phyloP scores from a whole-genome alignment of 2,797 vertebrate species.

The Sciurus carolinensis region DNA sequence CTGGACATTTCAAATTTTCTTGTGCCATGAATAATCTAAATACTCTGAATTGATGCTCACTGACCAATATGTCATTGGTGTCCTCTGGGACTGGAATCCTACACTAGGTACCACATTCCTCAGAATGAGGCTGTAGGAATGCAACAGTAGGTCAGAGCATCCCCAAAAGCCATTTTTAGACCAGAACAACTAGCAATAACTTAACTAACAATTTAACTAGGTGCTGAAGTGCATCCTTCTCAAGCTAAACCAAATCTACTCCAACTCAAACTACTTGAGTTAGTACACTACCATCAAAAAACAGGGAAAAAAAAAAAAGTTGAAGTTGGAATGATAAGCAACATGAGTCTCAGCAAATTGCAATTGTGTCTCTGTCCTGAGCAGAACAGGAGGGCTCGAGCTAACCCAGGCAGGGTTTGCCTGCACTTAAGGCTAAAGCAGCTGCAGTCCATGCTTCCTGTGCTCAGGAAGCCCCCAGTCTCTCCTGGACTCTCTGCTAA shows the following conservation, averaged over 20 bases:
- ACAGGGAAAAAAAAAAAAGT: too few species aligned
- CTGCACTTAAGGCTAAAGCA: background rate
- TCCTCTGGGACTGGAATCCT: background rate
- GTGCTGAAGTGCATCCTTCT: background rate
- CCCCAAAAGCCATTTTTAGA: background rate
- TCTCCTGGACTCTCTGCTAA: background rate
- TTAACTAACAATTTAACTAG: background rate
- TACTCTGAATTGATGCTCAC: background rate
- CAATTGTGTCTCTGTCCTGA: background rate
- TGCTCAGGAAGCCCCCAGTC: background rate
- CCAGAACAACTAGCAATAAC: background rate
- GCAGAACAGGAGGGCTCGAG: background rate
- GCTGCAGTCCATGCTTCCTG: background rate
- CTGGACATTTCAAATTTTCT: conserved; percentile 10
- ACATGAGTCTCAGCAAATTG: background rate
- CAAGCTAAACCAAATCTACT: background rate
- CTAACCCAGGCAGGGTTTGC: background rate
- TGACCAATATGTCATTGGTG: background rate
- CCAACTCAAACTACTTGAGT: background rate
- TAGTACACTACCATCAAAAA: background rate
- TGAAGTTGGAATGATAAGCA: background rate
- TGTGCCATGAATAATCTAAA: background rate
- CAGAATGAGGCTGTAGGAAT: background rate
- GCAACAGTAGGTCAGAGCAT: background rate
- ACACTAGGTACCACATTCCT: background rate